Evolutionary conservation across 2,888 invertebrate species (phyloP).

Genomic region (Nephrocerus scutellatus): DNA sequence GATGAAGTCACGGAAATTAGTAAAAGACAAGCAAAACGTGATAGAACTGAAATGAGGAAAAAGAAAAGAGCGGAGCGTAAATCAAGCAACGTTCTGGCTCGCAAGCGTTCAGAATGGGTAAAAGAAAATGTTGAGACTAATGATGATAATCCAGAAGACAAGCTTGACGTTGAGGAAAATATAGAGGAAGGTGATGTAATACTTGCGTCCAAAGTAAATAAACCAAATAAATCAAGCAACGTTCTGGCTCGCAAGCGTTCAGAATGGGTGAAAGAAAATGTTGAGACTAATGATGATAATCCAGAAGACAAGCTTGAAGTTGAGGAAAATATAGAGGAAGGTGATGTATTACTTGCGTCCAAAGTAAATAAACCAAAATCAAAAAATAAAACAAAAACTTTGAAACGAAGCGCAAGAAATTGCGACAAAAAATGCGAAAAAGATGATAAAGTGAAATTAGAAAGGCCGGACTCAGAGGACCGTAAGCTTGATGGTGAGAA

Average conservation of each 20-base stretch:
- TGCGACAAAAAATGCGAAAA: slow-evolving; percentile 37
- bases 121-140: slow-evolving; percentile 23
- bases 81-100: slow-evolving; percentile 26
- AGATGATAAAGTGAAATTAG: too few relatives aligned
- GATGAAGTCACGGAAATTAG: slow-evolving; percentile 34
- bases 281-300: background rate
- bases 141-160: background rate
- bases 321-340: background rate
- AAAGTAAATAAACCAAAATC: too few relatives aligned
- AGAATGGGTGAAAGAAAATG: slow-evolving; percentile 36
- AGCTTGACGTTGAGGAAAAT: background rate
- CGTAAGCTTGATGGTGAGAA: slow-evolving; percentile 14
- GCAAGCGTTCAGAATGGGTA: slow-evolving; percentile 37
- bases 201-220: too few relatives aligned
- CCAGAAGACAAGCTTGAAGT: background rate
- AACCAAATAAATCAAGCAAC: slow-evolving; percentile 31
- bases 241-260: slow-evolving; percentile 27
- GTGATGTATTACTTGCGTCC: background rate
- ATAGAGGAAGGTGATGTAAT: background rate
- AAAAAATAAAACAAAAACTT: slow-evolving; percentile 28
- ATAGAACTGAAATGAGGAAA: slow-evolving; percentile 32
- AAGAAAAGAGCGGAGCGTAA: slow-evolving; percentile 30
- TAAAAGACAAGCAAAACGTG: slow-evolving; percentile 31
- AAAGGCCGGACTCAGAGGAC: slow-evolving; percentile 10
- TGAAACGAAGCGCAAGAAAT: slow-evolving; percentile 31